phyloP scores from a whole-genome alignment of 2,888 invertebrate genomes.

The Aphrophora alni region DNA sequence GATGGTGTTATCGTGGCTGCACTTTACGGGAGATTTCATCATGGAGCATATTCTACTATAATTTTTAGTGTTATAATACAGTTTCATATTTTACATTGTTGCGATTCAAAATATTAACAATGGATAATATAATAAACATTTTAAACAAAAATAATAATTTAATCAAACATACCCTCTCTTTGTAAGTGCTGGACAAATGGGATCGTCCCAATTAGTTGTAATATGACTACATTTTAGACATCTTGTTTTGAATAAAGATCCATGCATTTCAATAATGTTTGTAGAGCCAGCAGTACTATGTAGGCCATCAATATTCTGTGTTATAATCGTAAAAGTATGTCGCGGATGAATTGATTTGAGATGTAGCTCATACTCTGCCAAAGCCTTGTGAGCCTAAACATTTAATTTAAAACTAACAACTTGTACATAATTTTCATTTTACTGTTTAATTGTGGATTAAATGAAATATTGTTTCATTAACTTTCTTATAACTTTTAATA shows the following conservation, averaged over 20 bases:
- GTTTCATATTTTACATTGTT: too few species aligned
- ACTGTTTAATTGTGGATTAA: too few species aligned
- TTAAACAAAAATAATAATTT: too few species aligned
- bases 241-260: conserved; percentile 70
- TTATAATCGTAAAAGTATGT: conserved; percentile 62
- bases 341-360: conserved; percentile 61
- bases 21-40: too few species aligned
- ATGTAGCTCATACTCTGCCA: conserved; percentile 70
- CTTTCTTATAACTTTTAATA: too few species aligned
- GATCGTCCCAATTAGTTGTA: conserved; percentile 70
- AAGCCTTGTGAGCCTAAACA: conserved; percentile 71
- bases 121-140: too few species aligned
- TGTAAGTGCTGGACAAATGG: conserved; percentile 76
- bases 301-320: conserved; percentile 70
- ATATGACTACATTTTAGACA: conserved; percentile 72
- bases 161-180: conserved; percentile 65
- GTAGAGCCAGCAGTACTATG: conserved; percentile 65
- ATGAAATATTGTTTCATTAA: too few species aligned
- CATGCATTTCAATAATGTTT: conserved; percentile 67
- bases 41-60: too few species aligned
- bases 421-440: too few species aligned
- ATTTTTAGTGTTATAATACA: too few species aligned
- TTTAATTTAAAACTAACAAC: background rate
- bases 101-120: too few species aligned
- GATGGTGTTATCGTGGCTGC: too few species aligned